Conservation (phyloP, 2,113 vertebrate genomes). For the Leptodactylus fuscus region DNA sequence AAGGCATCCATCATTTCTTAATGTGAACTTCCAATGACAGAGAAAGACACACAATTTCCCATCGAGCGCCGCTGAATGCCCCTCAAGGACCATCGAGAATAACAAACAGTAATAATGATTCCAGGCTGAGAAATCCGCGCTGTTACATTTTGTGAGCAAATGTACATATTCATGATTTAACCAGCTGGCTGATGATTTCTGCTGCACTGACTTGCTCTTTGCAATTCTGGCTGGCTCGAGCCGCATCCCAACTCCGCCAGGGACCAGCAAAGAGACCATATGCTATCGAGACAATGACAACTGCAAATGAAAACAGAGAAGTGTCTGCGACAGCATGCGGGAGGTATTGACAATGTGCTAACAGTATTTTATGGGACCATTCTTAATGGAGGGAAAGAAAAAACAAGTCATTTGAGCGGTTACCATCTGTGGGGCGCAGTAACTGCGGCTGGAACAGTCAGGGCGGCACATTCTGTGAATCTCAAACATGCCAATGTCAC, state of each 20-base stretch:
- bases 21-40: constrained; percentile 8
- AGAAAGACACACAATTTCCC: not conserved
- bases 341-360: constrained; percentile 59
- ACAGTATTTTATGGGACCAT: constrained; percentile 59
- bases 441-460: constrained; percentile 61
- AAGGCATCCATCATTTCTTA: constrained; percentile 5
- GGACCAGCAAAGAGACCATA: constrained; percentile 52
- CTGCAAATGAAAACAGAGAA: constrained; percentile 57
- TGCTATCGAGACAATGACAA: constrained; percentile 59
- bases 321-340: constrained; percentile 4
- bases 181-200: constrained; percentile 48
- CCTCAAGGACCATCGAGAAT: constrained; percentile 2
- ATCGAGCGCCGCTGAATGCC: not conserved
- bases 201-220: constrained; percentile 24
- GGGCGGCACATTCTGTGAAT: constrained; percentile 66
- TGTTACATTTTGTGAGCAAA: constrained; percentile 17
- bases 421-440: constrained; percentile 61
- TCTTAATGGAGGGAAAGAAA: constrained; percentile 38
- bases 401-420: constrained; percentile 55
- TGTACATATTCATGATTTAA: constrained; percentile 54
- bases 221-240: constrained; percentile 26
- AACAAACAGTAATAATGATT: constrained; percentile 29
- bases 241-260: constrained; percentile 17
- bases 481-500: constrained; percentile 64
- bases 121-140: not conserved